A percentile compares a stretch with the other conserved stretches of the same genome.
phyloP scores from a whole-genome alignment of 2,888 invertebrate genomes.

The Metellina segmentata region DNA sequence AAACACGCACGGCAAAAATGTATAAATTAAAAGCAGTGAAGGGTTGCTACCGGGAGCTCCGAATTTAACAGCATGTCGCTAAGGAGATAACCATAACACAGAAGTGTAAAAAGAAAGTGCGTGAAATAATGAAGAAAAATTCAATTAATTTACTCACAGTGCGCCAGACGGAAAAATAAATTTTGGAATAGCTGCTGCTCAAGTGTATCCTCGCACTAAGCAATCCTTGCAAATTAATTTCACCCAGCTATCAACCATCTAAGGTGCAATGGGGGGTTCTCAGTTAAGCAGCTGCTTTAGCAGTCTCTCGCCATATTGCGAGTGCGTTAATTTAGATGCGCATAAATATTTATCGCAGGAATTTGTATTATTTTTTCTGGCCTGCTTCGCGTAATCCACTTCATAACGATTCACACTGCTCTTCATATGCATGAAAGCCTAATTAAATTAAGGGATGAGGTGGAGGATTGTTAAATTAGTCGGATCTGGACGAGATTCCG shows the following conservation, averaged over 20 bases:
- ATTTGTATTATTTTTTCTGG: constrained; percentile 6
- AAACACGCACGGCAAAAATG: neutral
- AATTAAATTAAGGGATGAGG: constrained; percentile 49
- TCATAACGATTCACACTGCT: constrained; percentile 39
- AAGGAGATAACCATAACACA: neutral
- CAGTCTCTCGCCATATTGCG: neutral
- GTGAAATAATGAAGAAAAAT: constrained; percentile 10
- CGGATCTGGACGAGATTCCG: constrained; percentile 28
- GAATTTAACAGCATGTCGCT: neutral
- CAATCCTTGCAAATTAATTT: constrained; percentile 28
- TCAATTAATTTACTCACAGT: constrained; percentile 28
- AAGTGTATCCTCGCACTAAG: neutral
- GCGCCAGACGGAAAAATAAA: neutral
- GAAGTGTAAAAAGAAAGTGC: neutral
- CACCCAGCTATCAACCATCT: neutral
- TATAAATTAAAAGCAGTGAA: neutral
- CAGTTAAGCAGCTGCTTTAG: neutral
- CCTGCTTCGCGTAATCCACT: constrained; percentile 47
- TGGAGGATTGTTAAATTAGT: constrained; percentile 34
- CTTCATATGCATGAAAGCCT: constrained; percentile 13
- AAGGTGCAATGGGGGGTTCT: neutral
- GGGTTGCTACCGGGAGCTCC: neutral
- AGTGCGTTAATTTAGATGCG: constrained; percentile 44
- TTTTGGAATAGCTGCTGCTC: neutral
- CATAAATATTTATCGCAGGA: constrained; percentile 60